A percentile compares a stretch with the other conserved stretches of the same genome.
phyloP scores from a whole-genome alignment of 1,140 invertebrate species.

The Amphibalanus amphitrite region DNA sequence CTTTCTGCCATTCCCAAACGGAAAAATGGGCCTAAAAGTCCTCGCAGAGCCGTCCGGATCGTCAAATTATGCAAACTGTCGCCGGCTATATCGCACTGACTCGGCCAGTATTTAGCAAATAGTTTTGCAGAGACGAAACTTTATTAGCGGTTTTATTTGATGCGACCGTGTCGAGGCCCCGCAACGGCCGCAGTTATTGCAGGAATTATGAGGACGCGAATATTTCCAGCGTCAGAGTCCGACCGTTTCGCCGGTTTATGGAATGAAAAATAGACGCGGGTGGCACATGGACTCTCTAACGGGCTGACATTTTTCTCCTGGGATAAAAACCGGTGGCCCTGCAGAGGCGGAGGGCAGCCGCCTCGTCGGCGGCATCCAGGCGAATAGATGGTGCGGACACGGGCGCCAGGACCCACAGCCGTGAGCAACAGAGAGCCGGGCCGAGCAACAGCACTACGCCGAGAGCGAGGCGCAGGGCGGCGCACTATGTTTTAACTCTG shows the following conservation, averaged over 20 bases:
- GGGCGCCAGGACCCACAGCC: neutral
- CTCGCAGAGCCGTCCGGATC: neutral
- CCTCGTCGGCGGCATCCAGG: neutral
- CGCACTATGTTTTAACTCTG: too few species aligned
- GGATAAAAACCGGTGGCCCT: neutral
- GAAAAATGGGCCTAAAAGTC: neutral
- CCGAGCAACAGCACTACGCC: too few species aligned
- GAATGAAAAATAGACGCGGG: neutral
- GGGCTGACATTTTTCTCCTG: neutral
- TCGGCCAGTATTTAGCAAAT: neutral
- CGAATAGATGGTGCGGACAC: neutral
- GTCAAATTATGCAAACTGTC: neutral
- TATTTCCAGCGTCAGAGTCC: neutral
- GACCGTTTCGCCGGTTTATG: neutral
- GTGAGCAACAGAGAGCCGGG: neutral
- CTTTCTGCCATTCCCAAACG: neutral
- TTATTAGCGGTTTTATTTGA: slow-evolving; percentile 2
- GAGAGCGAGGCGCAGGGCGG: too few species aligned
- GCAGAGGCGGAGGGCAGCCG: neutral
- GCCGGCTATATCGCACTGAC: neutral
- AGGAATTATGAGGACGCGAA: neutral
- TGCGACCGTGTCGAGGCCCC: neutral
- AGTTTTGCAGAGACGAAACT: neutral
- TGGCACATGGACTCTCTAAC: slow-evolving; percentile 1
- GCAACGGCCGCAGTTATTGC: neutral